These are phyloP conservation scores for Oegoconia quadripuncta DNA, from an alignment of 2,888 invertebrate genomes.

Conservation along the genomic window DNA sequence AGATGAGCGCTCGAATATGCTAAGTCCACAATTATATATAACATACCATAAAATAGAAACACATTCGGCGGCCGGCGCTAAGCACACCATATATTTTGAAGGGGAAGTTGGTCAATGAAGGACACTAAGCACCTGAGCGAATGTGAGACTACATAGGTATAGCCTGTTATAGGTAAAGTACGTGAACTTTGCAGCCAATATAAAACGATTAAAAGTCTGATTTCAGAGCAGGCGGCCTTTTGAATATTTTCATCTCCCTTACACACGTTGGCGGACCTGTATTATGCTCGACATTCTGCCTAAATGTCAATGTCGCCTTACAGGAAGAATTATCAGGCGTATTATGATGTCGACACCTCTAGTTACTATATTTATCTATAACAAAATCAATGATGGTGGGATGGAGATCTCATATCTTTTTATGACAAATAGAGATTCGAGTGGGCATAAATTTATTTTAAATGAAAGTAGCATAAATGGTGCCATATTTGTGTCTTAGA, in stretches of 20 bases:
- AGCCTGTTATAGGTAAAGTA: too few relatives aligned
- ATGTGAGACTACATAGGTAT: too few relatives aligned
- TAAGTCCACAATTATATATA: too few relatives aligned
- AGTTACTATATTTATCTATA: slow-evolving; percentile 41
- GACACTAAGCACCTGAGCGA: slow-evolving; percentile 45
- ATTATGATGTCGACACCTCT: slow-evolving; percentile 32
- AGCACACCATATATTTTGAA: slow-evolving; percentile 45
- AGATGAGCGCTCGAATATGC: too few relatives aligned
- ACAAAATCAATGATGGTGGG: too few relatives aligned
- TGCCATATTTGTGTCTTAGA: too few relatives aligned
- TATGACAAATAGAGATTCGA: too few relatives aligned
- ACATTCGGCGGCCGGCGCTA: too few relatives aligned
- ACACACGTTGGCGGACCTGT: slow-evolving; percentile 36
- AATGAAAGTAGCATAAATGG: too few relatives aligned
- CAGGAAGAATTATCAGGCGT: slow-evolving; percentile 60
- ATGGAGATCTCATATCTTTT: too few relatives aligned
- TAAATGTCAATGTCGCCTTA: slow-evolving; percentile 70
- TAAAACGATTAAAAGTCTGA: slow-evolving; percentile 36
- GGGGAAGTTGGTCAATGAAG: slow-evolving; percentile 54
- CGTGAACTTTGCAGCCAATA: slow-evolving; percentile 43
- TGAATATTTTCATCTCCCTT: slow-evolving; percentile 29
- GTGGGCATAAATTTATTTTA: too few relatives aligned
- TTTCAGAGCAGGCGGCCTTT: slow-evolving; percentile 42
- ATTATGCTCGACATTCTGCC: slow-evolving; percentile 24
- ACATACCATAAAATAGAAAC: too few relatives aligned